Percentiles rank a stretch among this genome's conserved stretches.
These are phyloP conservation scores for Aplodontia rufa DNA, from an alignment of 2,113 vertebrate species.

Conservation along the genomic window DNA sequence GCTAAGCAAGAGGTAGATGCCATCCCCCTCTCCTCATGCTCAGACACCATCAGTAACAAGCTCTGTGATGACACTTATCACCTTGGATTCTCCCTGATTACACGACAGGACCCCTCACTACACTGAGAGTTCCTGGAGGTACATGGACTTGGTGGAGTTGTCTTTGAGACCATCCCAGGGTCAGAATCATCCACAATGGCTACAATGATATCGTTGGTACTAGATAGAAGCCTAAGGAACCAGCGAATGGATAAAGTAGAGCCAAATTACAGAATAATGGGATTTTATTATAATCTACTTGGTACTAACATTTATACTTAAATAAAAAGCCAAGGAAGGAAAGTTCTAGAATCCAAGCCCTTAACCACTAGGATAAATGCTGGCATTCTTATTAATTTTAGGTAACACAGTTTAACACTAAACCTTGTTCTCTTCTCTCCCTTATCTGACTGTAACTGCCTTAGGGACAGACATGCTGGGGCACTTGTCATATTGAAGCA, in stretches of 20 bases:
- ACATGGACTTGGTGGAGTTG: background rate
- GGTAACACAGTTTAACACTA: background rate
- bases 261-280: background rate
- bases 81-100: background rate
- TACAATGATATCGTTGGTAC: background rate
- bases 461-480: background rate
- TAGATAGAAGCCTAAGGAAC: background rate
- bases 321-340: background rate
- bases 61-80: background rate
- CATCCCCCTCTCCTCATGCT: too few species aligned
- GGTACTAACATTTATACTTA: conserved; percentile 13
- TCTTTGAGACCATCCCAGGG: background rate
- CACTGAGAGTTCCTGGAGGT: background rate
- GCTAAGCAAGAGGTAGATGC: background rate
- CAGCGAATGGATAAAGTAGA: background rate
- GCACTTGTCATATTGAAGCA: background rate
- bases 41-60: background rate
- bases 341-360: background rate
- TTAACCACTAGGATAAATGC: background rate
- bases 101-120: background rate
- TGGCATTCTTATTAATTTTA: background rate
- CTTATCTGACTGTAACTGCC: background rate
- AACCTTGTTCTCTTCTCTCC: background rate
- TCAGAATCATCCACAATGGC: background rate
- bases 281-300: background rate